Percentiles rank a stretch among this genome's conserved stretches.
phyloP scores from a whole-genome alignment of 2,888 invertebrate genomes.

The Euproctis similis region DNA sequence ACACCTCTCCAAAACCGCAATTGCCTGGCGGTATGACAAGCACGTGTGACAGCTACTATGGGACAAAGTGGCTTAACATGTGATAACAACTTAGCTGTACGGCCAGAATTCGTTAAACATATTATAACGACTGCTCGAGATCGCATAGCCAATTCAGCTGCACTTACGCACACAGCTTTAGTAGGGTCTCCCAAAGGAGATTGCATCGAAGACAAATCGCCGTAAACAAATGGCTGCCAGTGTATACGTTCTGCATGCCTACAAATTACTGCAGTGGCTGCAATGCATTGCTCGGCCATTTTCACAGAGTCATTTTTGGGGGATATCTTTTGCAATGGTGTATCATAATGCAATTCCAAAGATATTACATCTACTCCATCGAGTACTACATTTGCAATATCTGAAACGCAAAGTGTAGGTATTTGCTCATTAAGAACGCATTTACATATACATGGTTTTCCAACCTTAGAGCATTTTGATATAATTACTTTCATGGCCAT shows the following conservation, averaged over 20 bases:
- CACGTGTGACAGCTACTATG: constrained; percentile 83
- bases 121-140: constrained; percentile 76
- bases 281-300: constrained; percentile 80
- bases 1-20: constrained; percentile 69
- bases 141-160: constrained; percentile 56
- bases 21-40: constrained; percentile 80
- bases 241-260: constrained; percentile 90
- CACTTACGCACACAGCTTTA: constrained; percentile 69
- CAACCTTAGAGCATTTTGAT: constrained; percentile 86
- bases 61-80: constrained; percentile 83
- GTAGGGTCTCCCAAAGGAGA: constrained; percentile 71
- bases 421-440: constrained; percentile 89
- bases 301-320: constrained; percentile 46
- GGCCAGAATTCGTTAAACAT: constrained; percentile 83
- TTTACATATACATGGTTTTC: constrained; percentile 93
- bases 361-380: constrained; percentile 92
- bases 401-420: constrained; percentile 84
- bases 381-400: constrained; percentile 93
- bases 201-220: constrained; percentile 79
- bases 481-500: constrained; percentile 91
- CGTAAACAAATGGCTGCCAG: constrained; percentile 87
- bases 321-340: constrained; percentile 50
- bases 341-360: constrained; percentile 79
- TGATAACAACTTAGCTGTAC: constrained; percentile 82
- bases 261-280: constrained; percentile 83